Evolutionary conservation across 2,888 invertebrate species (phyloP).

Genomic region (Callosobruchus maculatus): DNA sequence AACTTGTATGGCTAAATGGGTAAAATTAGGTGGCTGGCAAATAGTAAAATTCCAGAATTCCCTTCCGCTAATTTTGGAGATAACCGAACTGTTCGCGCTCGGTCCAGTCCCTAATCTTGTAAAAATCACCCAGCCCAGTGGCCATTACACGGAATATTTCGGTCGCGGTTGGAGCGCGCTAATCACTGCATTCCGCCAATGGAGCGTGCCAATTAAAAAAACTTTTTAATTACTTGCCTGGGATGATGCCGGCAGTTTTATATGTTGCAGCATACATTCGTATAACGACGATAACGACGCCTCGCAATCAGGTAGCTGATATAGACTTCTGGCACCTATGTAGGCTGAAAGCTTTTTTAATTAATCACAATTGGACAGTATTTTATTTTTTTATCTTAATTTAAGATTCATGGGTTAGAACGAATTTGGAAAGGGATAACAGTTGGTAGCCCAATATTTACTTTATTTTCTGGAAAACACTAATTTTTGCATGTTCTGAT

Average conservation of each 20-base stretch:
- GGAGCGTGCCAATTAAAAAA: neutral
- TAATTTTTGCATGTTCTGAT: too few species aligned
- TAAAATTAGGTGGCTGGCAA: neutral
- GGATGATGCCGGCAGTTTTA: neutral
- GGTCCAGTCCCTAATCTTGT: neutral
- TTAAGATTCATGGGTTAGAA: too few species aligned
- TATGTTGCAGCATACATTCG: neutral
- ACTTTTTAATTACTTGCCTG: constrained; percentile 21
- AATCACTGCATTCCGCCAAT: neutral
- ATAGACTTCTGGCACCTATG: too few species aligned
- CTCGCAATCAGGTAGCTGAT: too few species aligned
- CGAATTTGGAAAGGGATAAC: too few species aligned
- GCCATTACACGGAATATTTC: neutral
- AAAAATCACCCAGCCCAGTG: neutral
- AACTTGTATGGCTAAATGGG: too few species aligned
- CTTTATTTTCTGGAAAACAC: too few species aligned
- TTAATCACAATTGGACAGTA: too few species aligned
- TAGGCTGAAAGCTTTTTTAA: too few species aligned
- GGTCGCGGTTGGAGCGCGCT: neutral
- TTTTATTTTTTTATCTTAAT: too few species aligned
- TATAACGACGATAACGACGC: too few species aligned
- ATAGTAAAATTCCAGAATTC: neutral
- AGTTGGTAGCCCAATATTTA: too few species aligned
- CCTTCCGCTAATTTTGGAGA: neutral
- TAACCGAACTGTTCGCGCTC: neutral